A percentile compares a stretch with the other conserved stretches of the same genome.
Evolutionary conservation across 2,797 vertebrate species (phyloP).

Genomic region (Eremophila alpestris): DNA sequence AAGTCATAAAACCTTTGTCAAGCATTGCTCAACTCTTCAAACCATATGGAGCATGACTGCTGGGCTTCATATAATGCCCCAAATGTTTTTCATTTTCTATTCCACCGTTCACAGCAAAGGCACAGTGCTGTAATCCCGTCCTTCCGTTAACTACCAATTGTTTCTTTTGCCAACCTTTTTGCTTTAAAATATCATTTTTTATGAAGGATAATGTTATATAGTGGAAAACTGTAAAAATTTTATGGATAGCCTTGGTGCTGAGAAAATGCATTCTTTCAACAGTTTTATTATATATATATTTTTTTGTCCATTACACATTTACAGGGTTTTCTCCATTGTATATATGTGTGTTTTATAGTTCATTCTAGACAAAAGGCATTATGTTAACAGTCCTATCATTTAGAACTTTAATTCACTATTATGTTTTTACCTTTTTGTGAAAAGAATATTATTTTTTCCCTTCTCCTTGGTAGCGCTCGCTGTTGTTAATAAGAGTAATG

Average conservation of each 20-base stretch:
- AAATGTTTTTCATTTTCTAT: conserved; percentile 67
- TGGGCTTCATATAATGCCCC: conserved; percentile 63
- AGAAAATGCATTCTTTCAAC: conserved; percentile 73
- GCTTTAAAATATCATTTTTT: conserved; percentile 77
- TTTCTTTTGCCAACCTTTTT: conserved; percentile 73
- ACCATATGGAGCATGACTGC: conserved; percentile 61
- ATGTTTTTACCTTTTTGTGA: conserved; percentile 49
- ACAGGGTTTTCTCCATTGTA: conserved; percentile 58
- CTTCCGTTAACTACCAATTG: conserved; percentile 68
- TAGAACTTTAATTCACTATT: conserved; percentile 70
- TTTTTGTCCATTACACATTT: conserved; percentile 71
- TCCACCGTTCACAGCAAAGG: conserved; percentile 36
- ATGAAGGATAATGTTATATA: conserved; percentile 75
- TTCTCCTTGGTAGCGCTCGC: neutral
- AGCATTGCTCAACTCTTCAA: conserved; percentile 64
- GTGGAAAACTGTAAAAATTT: conserved; percentile 73
- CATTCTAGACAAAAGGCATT: conserved; percentile 68
- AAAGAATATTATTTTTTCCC: conserved; percentile 13
- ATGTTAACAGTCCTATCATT: conserved; percentile 70
- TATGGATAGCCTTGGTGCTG: conserved; percentile 67
- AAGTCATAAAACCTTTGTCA: conserved; percentile 67
- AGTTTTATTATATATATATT: conserved; percentile 66
- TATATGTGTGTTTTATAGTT: conserved; percentile 62
- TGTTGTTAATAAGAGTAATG: conserved; percentile 43
- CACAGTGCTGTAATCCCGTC: conserved; percentile 27